Evolutionary conservation across 1,140 invertebrate species (phyloP).

Genomic region (Drosophila subpulchrella): DNA sequence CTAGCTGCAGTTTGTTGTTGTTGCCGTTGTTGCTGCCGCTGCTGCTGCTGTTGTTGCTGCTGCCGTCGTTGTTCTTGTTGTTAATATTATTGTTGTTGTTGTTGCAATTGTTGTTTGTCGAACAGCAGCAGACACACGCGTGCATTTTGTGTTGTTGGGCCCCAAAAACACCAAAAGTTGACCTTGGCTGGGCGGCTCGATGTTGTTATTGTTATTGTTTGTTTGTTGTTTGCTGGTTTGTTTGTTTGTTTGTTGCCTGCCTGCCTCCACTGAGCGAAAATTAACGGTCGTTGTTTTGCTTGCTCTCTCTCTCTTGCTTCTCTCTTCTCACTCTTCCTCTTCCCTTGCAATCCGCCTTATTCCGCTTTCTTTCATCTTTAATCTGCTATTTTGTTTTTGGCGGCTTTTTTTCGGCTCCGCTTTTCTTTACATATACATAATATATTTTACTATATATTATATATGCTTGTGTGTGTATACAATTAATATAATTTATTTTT

Average conservation of each 20-base stretch:
- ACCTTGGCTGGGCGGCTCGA: constrained; percentile 57
- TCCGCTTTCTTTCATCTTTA: constrained; percentile 33
- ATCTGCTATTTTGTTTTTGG: constrained; percentile 21
- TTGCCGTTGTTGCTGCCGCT: constrained; percentile 1
- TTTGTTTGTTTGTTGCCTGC: constrained; percentile 17
- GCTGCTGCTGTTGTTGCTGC: constrained; percentile 13
- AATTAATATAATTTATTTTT: constrained; percentile 11
- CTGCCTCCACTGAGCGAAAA: constrained; percentile 15
- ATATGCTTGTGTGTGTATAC: constrained; percentile 5
- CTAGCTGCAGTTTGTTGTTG: neutral
- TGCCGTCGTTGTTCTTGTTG: constrained; percentile 10
- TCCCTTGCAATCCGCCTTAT: constrained; percentile 5
- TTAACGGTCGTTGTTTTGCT: constrained; percentile 14
- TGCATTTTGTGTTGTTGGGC: constrained; percentile 77
- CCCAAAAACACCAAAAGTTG: constrained; percentile 65
- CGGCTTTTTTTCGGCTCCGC: constrained; percentile 28
- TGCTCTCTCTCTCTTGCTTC: constrained; percentile 3
- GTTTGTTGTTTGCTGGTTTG: constrained; percentile 15
- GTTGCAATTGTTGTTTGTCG: constrained; percentile 64
- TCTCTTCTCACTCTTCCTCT: neutral
- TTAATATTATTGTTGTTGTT: constrained; percentile 17
- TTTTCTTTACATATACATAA: constrained; percentile 4
- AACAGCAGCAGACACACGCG: constrained; percentile 76
- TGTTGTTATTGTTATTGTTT: constrained; percentile 10
- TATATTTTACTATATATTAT: constrained; percentile 19